phyloP scores from a whole-genome alignment of 2,113 vertebrate genomes.

The Saimiri boliviensis region DNA sequence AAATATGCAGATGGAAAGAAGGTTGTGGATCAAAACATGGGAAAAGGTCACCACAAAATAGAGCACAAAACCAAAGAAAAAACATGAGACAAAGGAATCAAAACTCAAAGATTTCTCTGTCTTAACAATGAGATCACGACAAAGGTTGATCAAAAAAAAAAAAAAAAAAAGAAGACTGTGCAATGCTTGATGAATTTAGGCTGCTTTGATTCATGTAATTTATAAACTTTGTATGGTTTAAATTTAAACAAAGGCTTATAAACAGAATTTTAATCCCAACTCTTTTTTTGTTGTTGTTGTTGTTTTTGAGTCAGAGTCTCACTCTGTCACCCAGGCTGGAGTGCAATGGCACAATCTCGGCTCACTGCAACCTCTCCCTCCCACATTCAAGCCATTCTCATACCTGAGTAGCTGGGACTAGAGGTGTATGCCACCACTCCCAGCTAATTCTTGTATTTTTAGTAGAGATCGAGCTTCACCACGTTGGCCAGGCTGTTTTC shows the following conservation, averaged over 20 bases:
- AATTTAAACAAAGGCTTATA: constrained; percentile 37
- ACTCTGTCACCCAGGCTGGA: too few relatives aligned
- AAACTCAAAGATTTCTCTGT: neutral
- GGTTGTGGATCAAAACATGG: neutral
- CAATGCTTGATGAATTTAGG: constrained; percentile 18
- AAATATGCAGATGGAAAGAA: constrained; percentile 5
- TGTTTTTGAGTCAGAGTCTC: too few relatives aligned
- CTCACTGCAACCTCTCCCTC: too few relatives aligned
- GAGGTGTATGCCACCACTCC: too few relatives aligned
- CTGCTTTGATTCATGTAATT: constrained; percentile 2
- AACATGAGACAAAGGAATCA: constrained; percentile 18
- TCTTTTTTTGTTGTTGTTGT: too few relatives aligned
- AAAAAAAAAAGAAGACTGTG: neutral
- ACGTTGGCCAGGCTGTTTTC: too few relatives aligned
- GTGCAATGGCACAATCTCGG: too few relatives aligned
- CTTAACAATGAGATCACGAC: neutral
- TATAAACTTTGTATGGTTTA: constrained; percentile 33
- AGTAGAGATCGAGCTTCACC: too few relatives aligned
- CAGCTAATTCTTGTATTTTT: too few relatives aligned
- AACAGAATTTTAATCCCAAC: neutral
- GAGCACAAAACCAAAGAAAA: constrained; percentile 18
- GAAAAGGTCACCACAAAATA: neutral
- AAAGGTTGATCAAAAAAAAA: neutral
- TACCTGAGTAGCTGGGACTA: too few relatives aligned
- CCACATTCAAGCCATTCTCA: too few relatives aligned